Evolutionary conservation across 2,888 invertebrate genomes (phyloP).

Genomic region (Latheticus oryzae): DNA sequence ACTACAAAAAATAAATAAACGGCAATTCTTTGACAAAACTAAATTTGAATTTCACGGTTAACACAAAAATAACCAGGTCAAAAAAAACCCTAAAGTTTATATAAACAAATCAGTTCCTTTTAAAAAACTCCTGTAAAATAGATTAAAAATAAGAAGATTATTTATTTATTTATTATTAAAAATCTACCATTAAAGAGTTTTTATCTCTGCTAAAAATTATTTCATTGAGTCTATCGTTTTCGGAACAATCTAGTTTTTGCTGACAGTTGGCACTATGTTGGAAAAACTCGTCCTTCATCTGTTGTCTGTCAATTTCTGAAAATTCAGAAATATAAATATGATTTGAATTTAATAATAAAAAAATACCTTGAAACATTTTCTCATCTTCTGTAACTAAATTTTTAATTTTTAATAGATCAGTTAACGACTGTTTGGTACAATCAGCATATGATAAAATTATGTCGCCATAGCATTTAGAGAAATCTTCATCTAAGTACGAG

Average conservation of each 20-base stretch:
- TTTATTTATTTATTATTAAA: too few species aligned
- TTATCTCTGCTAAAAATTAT: conserved; percentile 17
- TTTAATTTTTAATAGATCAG: conserved; percentile 19
- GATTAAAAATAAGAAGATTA: too few species aligned
- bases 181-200: conserved; percentile 4
- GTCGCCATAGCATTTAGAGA: conserved; percentile 19
- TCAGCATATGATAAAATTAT: conserved; percentile 9
- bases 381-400: conserved; percentile 9
- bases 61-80: too few species aligned
- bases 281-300: conserved; percentile 14
- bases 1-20: too few species aligned
- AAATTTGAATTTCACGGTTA: too few species aligned
- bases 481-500: neutral
- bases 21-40: too few species aligned
- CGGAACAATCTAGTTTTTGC: neutral
- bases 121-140: too few species aligned
- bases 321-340: too few species aligned
- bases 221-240: neutral
- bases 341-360: too few species aligned
- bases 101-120: too few species aligned
- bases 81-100: too few species aligned
- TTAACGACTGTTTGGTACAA: conserved; percentile 3
- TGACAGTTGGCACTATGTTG: conserved; percentile 10
- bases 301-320: neutral
- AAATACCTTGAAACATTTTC: conserved; percentile 27